Percentiles rank a stretch among this genome's conserved stretches.
phyloP scores from a whole-genome alignment of 2,797 vertebrate genomes.

The Limnodromus scolopaceus region DNA sequence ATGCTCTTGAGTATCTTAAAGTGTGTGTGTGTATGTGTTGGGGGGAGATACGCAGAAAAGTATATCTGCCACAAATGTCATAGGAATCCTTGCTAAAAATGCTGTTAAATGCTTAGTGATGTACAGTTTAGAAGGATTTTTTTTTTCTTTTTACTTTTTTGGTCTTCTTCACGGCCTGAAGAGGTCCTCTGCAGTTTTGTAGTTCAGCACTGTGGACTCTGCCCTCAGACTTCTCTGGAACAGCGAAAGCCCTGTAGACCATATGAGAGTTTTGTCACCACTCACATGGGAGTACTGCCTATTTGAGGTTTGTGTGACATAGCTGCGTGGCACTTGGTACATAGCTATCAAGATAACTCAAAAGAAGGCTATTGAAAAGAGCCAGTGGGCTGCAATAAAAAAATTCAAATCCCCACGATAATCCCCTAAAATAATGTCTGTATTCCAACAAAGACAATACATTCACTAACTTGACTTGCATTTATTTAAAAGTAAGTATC shows the following conservation, averaged over 20 bases:
- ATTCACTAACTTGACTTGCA: neutral
- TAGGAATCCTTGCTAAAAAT: neutral
- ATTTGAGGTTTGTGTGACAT: rapidly evolving
- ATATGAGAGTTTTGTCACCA: neutral
- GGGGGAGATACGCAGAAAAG: neutral
- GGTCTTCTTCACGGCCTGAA: neutral
- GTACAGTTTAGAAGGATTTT: neutral
- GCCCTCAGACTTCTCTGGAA: neutral
- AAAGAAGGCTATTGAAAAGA: neutral
- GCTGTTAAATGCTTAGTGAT: neutral
- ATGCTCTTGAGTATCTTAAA: neutral
- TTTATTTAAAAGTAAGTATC: neutral
- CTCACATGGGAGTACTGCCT: neutral
- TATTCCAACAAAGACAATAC: neutral
- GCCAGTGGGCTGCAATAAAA: neutral
- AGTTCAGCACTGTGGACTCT: neutral
- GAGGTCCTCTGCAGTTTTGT: neutral
- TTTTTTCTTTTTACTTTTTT: neutral
- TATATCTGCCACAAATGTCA: neutral
- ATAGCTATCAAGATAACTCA: neutral
- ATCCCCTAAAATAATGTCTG: neutral
- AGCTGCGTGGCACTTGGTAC: neutral
- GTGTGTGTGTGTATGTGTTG: neutral
- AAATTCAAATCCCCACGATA: neutral
- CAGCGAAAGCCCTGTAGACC: neutral